Conservation (phyloP, 1,140 invertebrate genomes). For the Polypedilum pembai region DNA sequence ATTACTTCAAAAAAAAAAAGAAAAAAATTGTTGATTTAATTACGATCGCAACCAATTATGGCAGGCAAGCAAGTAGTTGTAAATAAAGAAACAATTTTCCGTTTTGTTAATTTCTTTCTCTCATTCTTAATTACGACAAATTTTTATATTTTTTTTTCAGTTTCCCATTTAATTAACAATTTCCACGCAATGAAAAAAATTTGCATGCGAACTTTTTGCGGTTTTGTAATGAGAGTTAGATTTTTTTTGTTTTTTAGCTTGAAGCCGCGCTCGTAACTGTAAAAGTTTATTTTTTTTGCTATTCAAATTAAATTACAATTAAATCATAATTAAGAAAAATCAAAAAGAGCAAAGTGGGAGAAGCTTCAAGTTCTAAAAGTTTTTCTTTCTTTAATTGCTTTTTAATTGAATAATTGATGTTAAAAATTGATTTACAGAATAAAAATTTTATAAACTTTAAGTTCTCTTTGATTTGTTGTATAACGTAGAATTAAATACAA, state of each 20-base stretch:
- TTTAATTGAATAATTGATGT: neutral
- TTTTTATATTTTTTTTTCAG: neutral
- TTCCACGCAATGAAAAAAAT: neutral
- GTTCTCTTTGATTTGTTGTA: too few relatives aligned
- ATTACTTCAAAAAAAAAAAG: too few relatives aligned
- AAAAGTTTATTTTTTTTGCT: conserved; percentile 8
- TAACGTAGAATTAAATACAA: too few relatives aligned
- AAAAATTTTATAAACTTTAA: too few relatives aligned
- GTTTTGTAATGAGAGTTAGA: neutral
- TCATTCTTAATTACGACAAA: conserved; percentile 5
- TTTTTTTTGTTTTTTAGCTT: neutral
- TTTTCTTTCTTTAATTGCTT: neutral
- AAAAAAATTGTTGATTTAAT: too few relatives aligned
- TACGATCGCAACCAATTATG: too few relatives aligned
- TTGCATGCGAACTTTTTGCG: neutral
- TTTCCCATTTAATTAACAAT: neutral
- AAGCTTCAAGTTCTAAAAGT: neutral
- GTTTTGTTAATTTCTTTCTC: too few relatives aligned
- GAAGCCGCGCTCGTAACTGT: neutral
- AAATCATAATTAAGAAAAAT: neutral
- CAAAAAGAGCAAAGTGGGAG: neutral
- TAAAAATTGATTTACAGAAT: too few relatives aligned
- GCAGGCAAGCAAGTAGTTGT: too few relatives aligned
- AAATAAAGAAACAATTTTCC: too few relatives aligned
- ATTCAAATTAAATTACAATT: conserved; percentile 8